phyloP scores from a whole-genome alignment of 2,888 invertebrate species.

The Mythimna impura region DNA sequence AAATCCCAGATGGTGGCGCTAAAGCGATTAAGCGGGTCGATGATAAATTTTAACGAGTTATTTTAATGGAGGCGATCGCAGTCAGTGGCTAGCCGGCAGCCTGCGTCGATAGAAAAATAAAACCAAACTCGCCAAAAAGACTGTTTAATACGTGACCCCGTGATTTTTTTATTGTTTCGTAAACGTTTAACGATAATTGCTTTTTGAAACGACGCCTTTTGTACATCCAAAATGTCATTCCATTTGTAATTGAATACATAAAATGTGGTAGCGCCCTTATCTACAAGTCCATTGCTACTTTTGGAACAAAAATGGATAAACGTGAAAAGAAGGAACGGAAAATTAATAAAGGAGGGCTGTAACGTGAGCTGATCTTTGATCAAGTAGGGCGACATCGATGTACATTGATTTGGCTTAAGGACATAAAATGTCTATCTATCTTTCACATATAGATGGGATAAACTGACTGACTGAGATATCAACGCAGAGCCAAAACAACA shows the following conservation, averaged over 20 bases:
- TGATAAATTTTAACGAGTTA: conserved; percentile 91
- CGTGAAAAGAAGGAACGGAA: conserved; percentile 21
- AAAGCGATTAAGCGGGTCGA: conserved; percentile 90
- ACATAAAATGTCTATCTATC: conserved; percentile 10
- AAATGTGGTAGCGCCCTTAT: conserved; percentile 64
- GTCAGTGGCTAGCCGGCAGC: conserved; percentile 88
- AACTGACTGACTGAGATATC: no score
- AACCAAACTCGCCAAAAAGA: conserved; percentile 84
- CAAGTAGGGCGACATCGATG: neutral
- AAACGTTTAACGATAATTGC: conserved; percentile 73
- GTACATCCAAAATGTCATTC: conserved; percentile 67
- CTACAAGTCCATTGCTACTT: conserved; percentile 54
- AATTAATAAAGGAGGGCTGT: conserved; percentile 28
- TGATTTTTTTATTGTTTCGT: conserved; percentile 76
- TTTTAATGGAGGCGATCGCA: conserved; percentile 90
- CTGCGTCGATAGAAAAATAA: conserved; percentile 89
- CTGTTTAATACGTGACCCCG: conserved; percentile 82
- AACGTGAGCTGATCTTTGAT: conserved; percentile 35
- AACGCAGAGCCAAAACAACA: no score
- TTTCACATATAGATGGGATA: no score
- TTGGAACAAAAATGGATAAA: conserved; percentile 52
- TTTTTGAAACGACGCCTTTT: conserved; percentile 69
- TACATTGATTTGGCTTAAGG: conserved; percentile 10
- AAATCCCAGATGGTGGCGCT: conserved; percentile 90
- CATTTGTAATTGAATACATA: conserved; percentile 68